Evolutionary conservation across 2,797 vertebrate genomes (phyloP), one percentile per base, ranked within the genome.

Genomic region (Amphiprion clarkii): DNA sequence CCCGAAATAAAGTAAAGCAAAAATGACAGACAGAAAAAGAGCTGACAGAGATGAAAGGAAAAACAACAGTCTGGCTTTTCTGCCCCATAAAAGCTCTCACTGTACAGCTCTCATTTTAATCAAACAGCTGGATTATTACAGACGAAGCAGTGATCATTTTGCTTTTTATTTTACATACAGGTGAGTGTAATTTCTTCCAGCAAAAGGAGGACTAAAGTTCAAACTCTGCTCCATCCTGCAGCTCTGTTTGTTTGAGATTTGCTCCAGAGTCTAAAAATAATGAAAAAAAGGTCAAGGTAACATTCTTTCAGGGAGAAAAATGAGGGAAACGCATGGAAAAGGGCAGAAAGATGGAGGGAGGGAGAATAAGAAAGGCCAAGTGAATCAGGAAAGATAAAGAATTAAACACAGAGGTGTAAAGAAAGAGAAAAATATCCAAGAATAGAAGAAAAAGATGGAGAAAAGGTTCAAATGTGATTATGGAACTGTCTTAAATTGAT

Each of bases 251-350:
- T 48, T 71, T 67, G 21, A 72, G 74, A 56, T 67, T 8, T 27
- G 61, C 72, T 57, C 40, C 21, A 8, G 31, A 10, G 52, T 63
- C 74, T 66, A 65, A 77, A 82, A 77, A 72, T 75, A 70, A 8
- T 36, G 33, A 36, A 69, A 70, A 19, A 11, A 52, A 67, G 40
- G 61, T 52, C 19, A 67, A 76, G 59, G 77, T 56, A 57, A 46
- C 63, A 67, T 88, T 85, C 65, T 67, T 81, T 79, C 58, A 27
- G 42, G 23, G 61, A 39, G 17, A 52, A 78, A 36, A 60, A 54
- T 23, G 58, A 67, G 53, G 16, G 76, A 57, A 58, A 48, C 25
- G 33, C 12, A 1, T 1, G 65, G 69, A 74, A 67, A 82, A 74
- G 17, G 73, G 44, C 46, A 64, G 23, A 57, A 48, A 23, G 63